phyloP scores from a whole-genome alignment of 2,797 vertebrate species.

The Typhlichthys eigenmanni region DNA sequence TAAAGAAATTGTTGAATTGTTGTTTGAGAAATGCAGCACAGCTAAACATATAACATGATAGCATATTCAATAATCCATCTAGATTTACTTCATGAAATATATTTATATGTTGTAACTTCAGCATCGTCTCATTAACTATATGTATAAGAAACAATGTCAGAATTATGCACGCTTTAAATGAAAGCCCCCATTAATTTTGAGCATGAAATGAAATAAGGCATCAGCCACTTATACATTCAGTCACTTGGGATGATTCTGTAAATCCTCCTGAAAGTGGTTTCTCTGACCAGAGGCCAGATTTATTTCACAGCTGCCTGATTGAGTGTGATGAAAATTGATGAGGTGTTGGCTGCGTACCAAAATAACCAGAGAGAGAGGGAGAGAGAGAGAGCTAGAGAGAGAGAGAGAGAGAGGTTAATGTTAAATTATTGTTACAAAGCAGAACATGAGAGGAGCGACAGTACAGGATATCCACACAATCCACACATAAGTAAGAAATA shows the following conservation, averaged over 20 bases:
- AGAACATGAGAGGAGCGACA: too few relatives aligned
- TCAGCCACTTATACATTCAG: constrained; percentile 36
- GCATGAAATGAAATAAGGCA: constrained; percentile 39
- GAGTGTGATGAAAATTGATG: constrained; percentile 14
- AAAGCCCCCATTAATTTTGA: constrained; percentile 34
- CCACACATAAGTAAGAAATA: too few relatives aligned
- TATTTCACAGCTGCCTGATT: constrained; percentile 29
- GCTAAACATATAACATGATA: too few relatives aligned
- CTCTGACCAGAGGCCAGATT: constrained; percentile 14
- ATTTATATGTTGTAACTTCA: too few relatives aligned
- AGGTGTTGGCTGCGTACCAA: constrained; percentile 14
- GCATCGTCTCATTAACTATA: too few relatives aligned
- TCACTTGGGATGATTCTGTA: constrained; percentile 13
- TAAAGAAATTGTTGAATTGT: not conserved
- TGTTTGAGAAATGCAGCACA: not conserved
- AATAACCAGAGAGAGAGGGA: constrained; percentile 2
- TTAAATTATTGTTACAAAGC: not conserved
- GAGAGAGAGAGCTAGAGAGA: not conserved
- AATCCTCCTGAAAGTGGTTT: constrained; percentile 4
- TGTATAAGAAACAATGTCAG: too few relatives aligned
- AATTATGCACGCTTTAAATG: constrained; percentile 13
- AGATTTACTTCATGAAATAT: too few relatives aligned
- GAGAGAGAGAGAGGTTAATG: not conserved
- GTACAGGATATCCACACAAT: too few relatives aligned
- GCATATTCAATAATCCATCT: too few relatives aligned